Conservation (phyloP, 2,797 vertebrate genomes). For the Myotis pilosus region DNA sequence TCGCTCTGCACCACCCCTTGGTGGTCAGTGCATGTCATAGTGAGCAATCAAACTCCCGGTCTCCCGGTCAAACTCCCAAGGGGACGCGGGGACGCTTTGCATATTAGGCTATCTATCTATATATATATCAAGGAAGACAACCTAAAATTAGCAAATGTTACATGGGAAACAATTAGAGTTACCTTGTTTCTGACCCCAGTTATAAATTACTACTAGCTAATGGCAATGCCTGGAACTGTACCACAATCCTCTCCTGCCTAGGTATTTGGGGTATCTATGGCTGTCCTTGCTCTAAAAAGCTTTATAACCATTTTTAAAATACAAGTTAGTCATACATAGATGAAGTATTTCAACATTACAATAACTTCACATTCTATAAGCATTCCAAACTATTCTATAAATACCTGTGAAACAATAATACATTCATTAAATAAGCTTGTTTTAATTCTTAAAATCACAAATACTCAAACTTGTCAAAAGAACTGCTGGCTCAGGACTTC, state of each 20-base stretch:
- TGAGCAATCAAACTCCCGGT: too few relatives aligned
- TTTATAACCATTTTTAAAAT: background rate
- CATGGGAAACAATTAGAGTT: background rate
- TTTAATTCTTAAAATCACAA: conserved; percentile 48
- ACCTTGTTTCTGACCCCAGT: background rate
- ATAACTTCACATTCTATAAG: background rate
- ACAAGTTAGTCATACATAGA: conserved; percentile 34
- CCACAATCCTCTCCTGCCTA: background rate
- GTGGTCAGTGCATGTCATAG: too few relatives aligned
- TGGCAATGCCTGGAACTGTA: background rate
- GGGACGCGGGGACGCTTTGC: too few relatives aligned
- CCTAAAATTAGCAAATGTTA: conserved; percentile 22
- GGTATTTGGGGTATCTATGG: background rate
- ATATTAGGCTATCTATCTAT: too few relatives aligned
- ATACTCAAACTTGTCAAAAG: background rate
- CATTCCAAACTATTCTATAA: background rate
- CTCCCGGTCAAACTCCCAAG: too few relatives aligned
- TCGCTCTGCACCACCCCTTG: too few relatives aligned
- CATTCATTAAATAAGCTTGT: background rate
- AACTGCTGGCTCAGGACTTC: conserved; percentile 5
- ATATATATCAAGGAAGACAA: background rate
- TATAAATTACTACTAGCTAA: background rate
- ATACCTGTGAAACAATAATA: background rate
- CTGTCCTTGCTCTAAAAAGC: background rate
- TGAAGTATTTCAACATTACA: conserved; percentile 14